phyloP scores from a whole-genome alignment of 2,113 vertebrate genomes.

The Gymnocephalus cernua region DNA sequence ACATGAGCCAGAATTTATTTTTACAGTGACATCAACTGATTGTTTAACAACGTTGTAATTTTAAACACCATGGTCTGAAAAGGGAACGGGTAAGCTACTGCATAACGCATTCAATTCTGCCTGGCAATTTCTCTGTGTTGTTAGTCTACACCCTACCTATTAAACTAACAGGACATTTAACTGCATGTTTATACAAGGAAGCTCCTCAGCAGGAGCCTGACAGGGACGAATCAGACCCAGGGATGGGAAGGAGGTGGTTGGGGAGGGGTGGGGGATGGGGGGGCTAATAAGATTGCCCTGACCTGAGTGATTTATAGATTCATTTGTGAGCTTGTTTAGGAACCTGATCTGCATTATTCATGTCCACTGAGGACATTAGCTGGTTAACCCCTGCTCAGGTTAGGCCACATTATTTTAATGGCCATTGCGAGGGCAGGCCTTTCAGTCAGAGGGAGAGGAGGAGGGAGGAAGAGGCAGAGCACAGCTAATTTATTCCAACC shows the following conservation, averaged over 20 bases:
- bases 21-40: not conserved
- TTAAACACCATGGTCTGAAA: slow-evolving; percentile 23
- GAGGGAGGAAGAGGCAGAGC: slow-evolving; percentile 33
- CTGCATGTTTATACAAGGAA: slow-evolving; percentile 73
- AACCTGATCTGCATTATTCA: slow-evolving; percentile 85
- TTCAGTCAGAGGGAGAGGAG: slow-evolving; percentile 43
- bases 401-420: slow-evolving; percentile 83
- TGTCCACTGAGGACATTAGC: slow-evolving; percentile 80
- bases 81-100: slow-evolving; percentile 9
- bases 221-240: slow-evolving; percentile 58
- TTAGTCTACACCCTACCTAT: slow-evolving; percentile 50
- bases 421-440: slow-evolving; percentile 64
- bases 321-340: slow-evolving; percentile 83
- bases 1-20: not conserved
- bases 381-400: slow-evolving; percentile 83
- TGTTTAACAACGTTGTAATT: slow-evolving; percentile 8
- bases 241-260: slow-evolving; percentile 30
- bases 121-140: slow-evolving; percentile 7
- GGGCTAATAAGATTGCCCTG: slow-evolving; percentile 75
- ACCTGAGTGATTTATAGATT: slow-evolving; percentile 83
- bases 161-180: slow-evolving; percentile 71
- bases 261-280: slow-evolving; percentile 21
- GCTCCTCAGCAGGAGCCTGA: slow-evolving; percentile 65
- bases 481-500: slow-evolving; percentile 71
- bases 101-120: slow-evolving; percentile 30